These are phyloP conservation scores for Anguilla anguilla DNA, from an alignment of 2,797 vertebrate species.

Conservation along the genomic window DNA sequence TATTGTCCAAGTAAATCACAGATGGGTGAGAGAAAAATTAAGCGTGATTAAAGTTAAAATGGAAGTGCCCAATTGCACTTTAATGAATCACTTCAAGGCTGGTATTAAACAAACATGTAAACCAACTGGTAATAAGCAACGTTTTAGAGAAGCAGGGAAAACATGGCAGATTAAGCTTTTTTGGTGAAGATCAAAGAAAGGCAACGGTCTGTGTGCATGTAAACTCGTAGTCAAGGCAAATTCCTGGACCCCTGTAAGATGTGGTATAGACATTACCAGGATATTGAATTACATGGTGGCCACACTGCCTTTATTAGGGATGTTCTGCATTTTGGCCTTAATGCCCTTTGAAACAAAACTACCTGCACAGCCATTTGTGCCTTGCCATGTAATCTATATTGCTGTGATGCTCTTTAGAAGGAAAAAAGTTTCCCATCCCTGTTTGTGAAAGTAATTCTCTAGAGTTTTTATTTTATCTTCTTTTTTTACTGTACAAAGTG, in stretches of 20 bases:
- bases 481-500: too few relatives aligned
- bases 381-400: too few relatives aligned
- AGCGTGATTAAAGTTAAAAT: background rate
- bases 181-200: background rate
- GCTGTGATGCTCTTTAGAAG: too few relatives aligned
- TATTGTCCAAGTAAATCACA: background rate
- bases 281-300: too few relatives aligned
- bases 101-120: conserved; percentile 38
- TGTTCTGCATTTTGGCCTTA: too few relatives aligned
- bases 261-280: background rate
- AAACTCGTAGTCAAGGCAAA: background rate
- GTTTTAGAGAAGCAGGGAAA: background rate
- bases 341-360: too few relatives aligned
- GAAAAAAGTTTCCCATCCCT: too few relatives aligned
- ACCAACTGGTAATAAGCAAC: conserved; percentile 26
- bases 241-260: background rate
- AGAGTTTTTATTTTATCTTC: too few relatives aligned
- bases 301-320: too few relatives aligned
- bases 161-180: background rate
- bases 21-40: background rate
- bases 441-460: too few relatives aligned
- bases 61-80: background rate
- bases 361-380: too few relatives aligned
- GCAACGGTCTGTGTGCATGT: background rate
- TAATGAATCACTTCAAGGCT: conserved; percentile 44